These are phyloP conservation scores for Rhabdomys pumilio DNA, from an alignment of 2,797 vertebrate genomes.

Conservation along the genomic window DNA sequence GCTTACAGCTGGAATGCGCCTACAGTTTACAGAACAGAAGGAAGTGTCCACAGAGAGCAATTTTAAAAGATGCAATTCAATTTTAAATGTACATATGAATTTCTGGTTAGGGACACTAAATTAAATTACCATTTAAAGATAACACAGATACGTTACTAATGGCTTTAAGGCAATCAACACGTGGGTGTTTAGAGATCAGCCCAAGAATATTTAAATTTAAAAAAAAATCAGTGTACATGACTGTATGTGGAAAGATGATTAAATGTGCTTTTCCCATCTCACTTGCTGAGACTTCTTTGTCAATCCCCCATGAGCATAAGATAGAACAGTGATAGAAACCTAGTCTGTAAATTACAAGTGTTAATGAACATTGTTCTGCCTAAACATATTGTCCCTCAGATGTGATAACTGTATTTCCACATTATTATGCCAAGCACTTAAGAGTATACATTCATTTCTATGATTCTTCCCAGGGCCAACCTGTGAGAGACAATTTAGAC, in stretches of 20 bases:
- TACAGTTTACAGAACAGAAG: conserved; percentile 70
- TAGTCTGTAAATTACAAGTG: conserved; percentile 17
- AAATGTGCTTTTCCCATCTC: not conserved
- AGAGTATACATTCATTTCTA: not conserved
- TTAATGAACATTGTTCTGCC: conserved; percentile 25
- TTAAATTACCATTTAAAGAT: conserved; percentile 73
- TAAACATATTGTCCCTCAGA: not conserved
- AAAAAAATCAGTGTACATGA: not conserved
- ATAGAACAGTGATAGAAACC: not conserved
- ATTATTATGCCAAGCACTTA: not conserved
- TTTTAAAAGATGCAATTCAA: conserved; percentile 78
- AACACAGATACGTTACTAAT: conserved; percentile 71
- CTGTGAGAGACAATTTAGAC: not conserved
- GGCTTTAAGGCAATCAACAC: conserved; percentile 37
- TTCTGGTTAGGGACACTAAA: conserved; percentile 78
- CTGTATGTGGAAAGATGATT: conserved; percentile 51
- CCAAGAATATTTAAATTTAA: conserved; percentile 59
- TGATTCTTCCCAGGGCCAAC: not conserved
- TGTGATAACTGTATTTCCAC: not conserved
- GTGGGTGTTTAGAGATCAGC: conserved; percentile 67
- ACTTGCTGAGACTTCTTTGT: conserved; percentile 21
- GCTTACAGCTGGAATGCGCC: conserved; percentile 73
- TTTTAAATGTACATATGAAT: conserved; percentile 64
- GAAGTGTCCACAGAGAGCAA: conserved; percentile 70
- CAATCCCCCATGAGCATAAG: not conserved